A percentile compares a stretch with the other conserved stretches of the same genome.
Conservation (phyloP, 2,113 vertebrate genomes). For the Petrocephalus microphthalmus region DNA sequence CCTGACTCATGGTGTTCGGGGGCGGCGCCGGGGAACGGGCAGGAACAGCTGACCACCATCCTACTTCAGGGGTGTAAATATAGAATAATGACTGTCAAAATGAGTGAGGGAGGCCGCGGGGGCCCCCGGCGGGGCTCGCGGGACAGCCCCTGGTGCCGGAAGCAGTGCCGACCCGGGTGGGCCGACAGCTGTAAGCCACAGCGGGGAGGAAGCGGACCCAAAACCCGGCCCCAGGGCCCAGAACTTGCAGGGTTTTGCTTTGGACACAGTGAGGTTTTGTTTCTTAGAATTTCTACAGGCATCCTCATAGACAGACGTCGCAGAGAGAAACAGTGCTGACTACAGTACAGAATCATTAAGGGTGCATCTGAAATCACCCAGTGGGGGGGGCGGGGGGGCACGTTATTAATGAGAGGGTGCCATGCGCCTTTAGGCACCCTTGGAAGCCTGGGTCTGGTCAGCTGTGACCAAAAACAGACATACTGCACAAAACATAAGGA, state of each 20-base stretch:
- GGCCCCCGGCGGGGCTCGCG: constrained; percentile 5
- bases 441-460: neutral
- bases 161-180: neutral
- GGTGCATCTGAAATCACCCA: neutral
- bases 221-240: neutral
- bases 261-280: neutral
- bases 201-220: neutral
- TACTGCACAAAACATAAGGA: neutral
- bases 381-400: too few relatives aligned
- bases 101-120: neutral
- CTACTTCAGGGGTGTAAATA: constrained; percentile 9
- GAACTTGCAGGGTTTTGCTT: neutral
- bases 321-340: neutral
- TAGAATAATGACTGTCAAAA: constrained; percentile 21
- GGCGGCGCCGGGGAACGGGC: neutral
- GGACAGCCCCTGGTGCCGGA: neutral
- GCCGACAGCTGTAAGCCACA: neutral
- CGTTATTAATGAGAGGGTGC: too few relatives aligned
- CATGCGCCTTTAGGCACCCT: too few relatives aligned
- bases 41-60: neutral
- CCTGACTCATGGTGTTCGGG: neutral
- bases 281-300: neutral
- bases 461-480: neutral
- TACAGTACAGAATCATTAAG: neutral
- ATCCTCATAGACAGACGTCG: neutral